Evolutionary conservation across 2,113 vertebrate genomes (phyloP), one percentile per base, ranked within the genome.

Genomic region (Philantomba maxwellii): DNA sequence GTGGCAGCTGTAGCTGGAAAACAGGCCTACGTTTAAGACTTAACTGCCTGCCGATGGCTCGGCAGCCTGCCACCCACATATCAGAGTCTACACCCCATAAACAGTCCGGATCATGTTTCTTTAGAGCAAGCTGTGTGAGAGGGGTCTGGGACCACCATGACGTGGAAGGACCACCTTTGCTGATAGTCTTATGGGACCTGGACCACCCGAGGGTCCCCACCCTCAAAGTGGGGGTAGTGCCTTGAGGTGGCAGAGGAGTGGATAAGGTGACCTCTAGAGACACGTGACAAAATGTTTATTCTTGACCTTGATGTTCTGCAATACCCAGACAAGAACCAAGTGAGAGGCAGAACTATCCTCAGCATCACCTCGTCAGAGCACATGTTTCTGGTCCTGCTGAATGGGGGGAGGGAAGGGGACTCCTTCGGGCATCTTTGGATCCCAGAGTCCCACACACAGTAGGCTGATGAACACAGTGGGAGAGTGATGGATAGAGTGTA

Each of bases 21-120:
- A 86, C 97, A 98, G 97, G 93, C 97, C 97, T 60, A 25, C 7
- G 55, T 77, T 90, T 94, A 77, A 93, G 97, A 96, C 93, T 98
- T 98, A 97, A 96, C 94, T 96, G 95, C 97, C 95, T 88, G 88
- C 80, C 55, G n/a, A 75, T 77, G 86, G 96, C 83, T 89, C 93
- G 21, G 88, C 93, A 93, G 96, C 83, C 92, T 14, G 93, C 97
- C 98, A 97, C 96, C 96, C 97, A 97, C 97, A 77, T 58, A 78
- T 95, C 93, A 70, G 89, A 93, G 94, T 93, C 97, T 93, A 96
- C 96, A 97, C 96, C 91, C 98, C 94, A 96, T 97, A 98, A 98
- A 98, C 96, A 97, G 96, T 53, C 95, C 43, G 36, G 95, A 97
- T 97, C 96, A 17, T 39, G 86, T 98, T 96, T 96, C 97, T 93